Evolutionary conservation across 2,797 vertebrate species (phyloP), one percentile per base, ranked within the genome.

Genomic region (Rhinatrema bivittatum): DNA sequence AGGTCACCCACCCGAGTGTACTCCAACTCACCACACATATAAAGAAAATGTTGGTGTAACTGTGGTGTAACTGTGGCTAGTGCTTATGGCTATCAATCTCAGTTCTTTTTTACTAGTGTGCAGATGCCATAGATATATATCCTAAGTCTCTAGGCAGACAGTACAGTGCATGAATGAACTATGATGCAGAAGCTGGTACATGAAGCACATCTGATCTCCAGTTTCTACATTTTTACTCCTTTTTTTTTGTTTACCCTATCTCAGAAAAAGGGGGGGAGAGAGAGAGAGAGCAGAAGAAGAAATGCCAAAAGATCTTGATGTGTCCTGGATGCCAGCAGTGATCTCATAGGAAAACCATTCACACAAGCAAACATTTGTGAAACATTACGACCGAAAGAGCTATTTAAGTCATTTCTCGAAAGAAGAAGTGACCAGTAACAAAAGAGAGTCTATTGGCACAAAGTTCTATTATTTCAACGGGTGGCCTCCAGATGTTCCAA

Each of bases 321-420:
- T 43, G 36, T 62, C 47, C 39, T 0, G 50, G 51, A 68, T 69
- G 65, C 65, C 47, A 66, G 45, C 36, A 50, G 52, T 71, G 65
- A 73, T 56, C 53, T 71, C 68, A 73, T 61, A 50, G 58, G 46
- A 60, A 53, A 71, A 53, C 28, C 46, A 71, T 68, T 68, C 65
- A 44, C 43, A 57, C 54, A 62, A 67, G 25, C 33, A 38, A 42
- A 65, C 58, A 68, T 59, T 63, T 72, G 34, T 68, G 53, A 65
- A 62, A 48, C 55, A 71, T 63, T 64, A 66, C 41, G 47, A 62
- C 46, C 42, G 46, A 42, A 55, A 49, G 39, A 41, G 43, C 49
- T 63, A 36, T 33, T 62, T 58, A 46, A 53, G 27, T 16, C 50
- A 20, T 25, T 55, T 33, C 46, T 62, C 29, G 41, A 44, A 56